These are phyloP conservation scores for Steromphala cineraria DNA, from an alignment of 2,888 invertebrate genomes.

Conservation along the genomic window DNA sequence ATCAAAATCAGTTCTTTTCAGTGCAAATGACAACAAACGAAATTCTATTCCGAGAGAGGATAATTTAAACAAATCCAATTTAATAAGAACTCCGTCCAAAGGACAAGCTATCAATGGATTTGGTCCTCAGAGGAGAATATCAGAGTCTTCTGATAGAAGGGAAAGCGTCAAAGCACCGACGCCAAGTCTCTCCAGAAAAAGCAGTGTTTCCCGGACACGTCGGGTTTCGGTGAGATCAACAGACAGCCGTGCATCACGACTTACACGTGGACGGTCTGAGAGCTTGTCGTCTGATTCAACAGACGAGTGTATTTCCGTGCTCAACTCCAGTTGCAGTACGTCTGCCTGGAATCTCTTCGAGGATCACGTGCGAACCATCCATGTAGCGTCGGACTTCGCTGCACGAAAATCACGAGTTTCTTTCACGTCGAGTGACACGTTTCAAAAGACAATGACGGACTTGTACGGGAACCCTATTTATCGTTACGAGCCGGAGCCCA, in stretches of 20 bases:
- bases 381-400: conserved; percentile 46
- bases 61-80: not conserved
- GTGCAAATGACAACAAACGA: not conserved
- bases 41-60: too few species aligned
- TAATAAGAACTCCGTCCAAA: not conserved
- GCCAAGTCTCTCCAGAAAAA: not conserved
- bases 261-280: not conserved
- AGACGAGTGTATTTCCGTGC: not conserved
- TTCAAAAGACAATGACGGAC: conserved; percentile 60
- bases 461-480: conserved; percentile 61
- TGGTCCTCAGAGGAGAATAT: not conserved
- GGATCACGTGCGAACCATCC: conserved; percentile 51
- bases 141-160: not conserved
- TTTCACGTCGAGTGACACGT: conserved; percentile 56
- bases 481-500: conserved; percentile 44
- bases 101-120: not conserved
- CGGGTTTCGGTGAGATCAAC: not conserved
- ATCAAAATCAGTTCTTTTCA: not conserved
- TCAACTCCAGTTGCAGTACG: not conserved
- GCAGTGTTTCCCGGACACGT: not conserved
- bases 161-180: not conserved
- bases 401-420: conserved; percentile 48
- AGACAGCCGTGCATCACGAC: not conserved
- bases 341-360: conserved; percentile 51
- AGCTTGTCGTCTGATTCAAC: conserved; percentile 14